phyloP scores from a whole-genome alignment of 2,113 vertebrate genomes.

The Platichthys flesus region DNA sequence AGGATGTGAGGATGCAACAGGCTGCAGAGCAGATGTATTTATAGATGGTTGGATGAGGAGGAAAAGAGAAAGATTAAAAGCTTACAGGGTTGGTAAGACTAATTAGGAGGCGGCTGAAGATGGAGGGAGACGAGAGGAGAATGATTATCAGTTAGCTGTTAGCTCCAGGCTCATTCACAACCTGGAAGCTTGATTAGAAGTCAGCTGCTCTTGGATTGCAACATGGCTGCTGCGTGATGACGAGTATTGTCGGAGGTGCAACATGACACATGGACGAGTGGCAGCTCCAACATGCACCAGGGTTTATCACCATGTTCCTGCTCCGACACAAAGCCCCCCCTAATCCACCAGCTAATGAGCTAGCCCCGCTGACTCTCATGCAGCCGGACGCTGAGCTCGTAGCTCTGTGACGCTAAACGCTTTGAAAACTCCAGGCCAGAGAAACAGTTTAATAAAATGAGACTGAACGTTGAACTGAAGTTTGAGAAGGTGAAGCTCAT shows the following conservation, averaged over 20 bases:
- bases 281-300: constrained; percentile 30
- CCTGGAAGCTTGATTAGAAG: too few species aligned
- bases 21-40: constrained; percentile 43
- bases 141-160: too few species aligned
- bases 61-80: constrained; percentile 76
- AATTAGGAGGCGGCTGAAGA: constrained; percentile 73
- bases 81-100: constrained; percentile 75
- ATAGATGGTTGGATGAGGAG: constrained; percentile 16
- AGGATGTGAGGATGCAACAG: constrained; percentile 48
- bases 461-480: too few species aligned
- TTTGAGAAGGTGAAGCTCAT: too few species aligned
- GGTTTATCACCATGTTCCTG: constrained; percentile 57
- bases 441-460: too few species aligned
- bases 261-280: constrained; percentile 13
- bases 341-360: constrained; percentile 60
- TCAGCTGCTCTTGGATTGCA: too few species aligned
- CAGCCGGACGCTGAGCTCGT: not conserved
- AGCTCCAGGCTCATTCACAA: too few species aligned
- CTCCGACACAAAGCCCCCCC: constrained; percentile 47
- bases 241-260: constrained; percentile 24
- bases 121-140: constrained; percentile 35
- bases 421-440: too few species aligned
- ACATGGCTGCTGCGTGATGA: not conserved
- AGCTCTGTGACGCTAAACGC: not conserved
- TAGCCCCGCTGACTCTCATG: constrained; percentile 38